A percentile compares a stretch with the other conserved stretches of the same genome.
Evolutionary conservation across 2,797 vertebrate species (phyloP).

Genomic region (Crax fasciolata): DNA sequence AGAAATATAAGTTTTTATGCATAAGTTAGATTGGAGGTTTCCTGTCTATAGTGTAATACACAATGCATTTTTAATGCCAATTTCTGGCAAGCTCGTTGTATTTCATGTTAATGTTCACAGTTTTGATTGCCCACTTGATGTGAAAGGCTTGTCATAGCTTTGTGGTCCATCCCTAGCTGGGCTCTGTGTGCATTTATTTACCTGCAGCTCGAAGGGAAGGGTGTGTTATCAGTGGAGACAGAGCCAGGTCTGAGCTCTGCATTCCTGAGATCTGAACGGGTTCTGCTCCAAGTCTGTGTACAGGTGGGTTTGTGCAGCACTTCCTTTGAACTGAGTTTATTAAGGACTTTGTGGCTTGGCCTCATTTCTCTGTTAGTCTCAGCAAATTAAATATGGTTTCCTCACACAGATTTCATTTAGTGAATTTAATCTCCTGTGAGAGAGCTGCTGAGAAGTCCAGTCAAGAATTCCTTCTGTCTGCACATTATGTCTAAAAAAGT

Average conservation of each 20-base stretch:
- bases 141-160: background rate
- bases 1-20: background rate
- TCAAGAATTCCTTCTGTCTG: background rate
- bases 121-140: background rate
- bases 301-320: conserved; percentile 36
- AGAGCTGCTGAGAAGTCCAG: background rate
- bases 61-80: background rate
- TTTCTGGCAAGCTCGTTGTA: background rate
- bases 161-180: background rate
- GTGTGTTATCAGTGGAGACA: conserved; percentile 27
- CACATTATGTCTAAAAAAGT: background rate
- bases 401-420: background rate
- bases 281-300: conserved; percentile 22
- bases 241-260: background rate
- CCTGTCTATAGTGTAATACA: background rate
- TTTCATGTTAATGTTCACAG: background rate
- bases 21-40: background rate
- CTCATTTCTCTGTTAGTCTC: conserved; percentile 23
- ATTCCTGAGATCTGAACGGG: conserved; percentile 33
- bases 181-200: background rate
- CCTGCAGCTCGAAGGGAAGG: background rate
- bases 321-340: conserved; percentile 15
- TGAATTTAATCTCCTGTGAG: conserved; percentile 10
- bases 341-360: conserved; percentile 54
- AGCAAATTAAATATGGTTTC: conserved; percentile 41